These are phyloP conservation scores for Pampus argenteus DNA, from an alignment of 2,797 vertebrate species.

Conservation along the genomic window DNA sequence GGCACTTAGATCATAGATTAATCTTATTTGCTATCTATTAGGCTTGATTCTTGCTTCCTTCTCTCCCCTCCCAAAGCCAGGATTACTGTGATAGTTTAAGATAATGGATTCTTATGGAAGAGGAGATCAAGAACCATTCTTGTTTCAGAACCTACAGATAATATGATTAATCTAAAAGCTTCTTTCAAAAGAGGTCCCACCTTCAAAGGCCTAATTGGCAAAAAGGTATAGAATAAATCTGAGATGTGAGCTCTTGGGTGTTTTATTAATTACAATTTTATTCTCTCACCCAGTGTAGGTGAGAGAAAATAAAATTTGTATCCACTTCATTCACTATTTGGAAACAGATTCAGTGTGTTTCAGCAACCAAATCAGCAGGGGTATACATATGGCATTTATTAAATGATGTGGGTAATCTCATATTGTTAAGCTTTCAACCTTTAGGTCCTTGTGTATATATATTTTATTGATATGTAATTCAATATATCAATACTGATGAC, in stretches of 20 bases:
- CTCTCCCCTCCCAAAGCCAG: slow-evolving; percentile 98
- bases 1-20: slow-evolving; percentile 99
- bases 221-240: slow-evolving; percentile 89
- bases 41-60: slow-evolving; percentile 98
- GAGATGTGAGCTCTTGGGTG: slow-evolving; percentile 80
- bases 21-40: slow-evolving; percentile 99
- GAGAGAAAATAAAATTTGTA: slow-evolving; percentile 80
- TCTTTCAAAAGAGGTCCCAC: slow-evolving; percentile 93
- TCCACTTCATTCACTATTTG: slow-evolving; percentile 77
- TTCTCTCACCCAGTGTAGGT: slow-evolving; percentile 73
- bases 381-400: slow-evolving; percentile 60
- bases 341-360: slow-evolving; percentile 45
- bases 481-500: slow-evolving; percentile 78
- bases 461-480: slow-evolving; percentile 69
- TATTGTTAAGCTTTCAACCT: slow-evolving; percentile 72
- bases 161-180: slow-evolving; percentile 99
- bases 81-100: slow-evolving; percentile 99
- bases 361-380: slow-evolving; percentile 58
- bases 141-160: slow-evolving; percentile 99
- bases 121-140: slow-evolving; percentile 96
- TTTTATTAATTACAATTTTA: slow-evolving; percentile 79
- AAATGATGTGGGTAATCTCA: slow-evolving; percentile 66
- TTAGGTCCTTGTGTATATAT: slow-evolving; percentile 64
- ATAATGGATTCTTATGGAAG: slow-evolving; percentile 99
- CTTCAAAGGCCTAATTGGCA: slow-evolving; percentile 96